phyloP scores from a whole-genome alignment of 2,797 vertebrate genomes.

The Hemitrygon akajei region DNA sequence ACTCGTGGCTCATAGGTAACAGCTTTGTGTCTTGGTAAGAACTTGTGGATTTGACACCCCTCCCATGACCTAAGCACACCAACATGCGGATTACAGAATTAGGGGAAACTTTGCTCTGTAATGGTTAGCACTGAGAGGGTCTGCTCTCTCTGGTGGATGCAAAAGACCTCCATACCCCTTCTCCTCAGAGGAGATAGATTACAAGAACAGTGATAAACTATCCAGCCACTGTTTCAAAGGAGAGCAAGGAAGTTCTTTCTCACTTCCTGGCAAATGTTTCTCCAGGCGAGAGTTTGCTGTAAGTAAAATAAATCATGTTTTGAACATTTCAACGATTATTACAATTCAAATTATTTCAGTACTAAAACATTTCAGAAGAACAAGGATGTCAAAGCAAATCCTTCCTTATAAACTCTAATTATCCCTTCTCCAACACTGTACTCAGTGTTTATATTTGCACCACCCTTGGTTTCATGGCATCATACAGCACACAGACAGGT shows the following conservation, averaged over 20 bases:
- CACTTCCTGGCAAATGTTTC: neutral
- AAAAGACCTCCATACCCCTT: neutral
- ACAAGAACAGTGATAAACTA: no score
- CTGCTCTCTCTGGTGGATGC: neutral
- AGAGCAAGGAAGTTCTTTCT: neutral
- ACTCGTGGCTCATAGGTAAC: no score
- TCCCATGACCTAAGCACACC: neutral
- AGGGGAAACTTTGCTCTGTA: no score
- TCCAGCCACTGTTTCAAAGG: neutral
- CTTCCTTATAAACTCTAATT: neutral
- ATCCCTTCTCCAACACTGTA: neutral
- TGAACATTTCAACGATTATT: neutral
- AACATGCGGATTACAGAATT: neutral
- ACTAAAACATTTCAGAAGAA: neutral
- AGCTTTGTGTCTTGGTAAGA: neutral
- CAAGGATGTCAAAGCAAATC: neutral
- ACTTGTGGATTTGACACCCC: neutral
- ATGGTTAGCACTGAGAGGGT: neutral
- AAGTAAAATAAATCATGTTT: neutral
- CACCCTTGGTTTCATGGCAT: no score
- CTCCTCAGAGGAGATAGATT: no score
- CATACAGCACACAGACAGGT: no score
- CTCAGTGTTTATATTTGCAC: neutral
- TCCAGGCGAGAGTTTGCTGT: neutral
- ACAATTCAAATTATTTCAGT: neutral